These are phyloP conservation scores for Aurelia sp. DNA, from an alignment of 30 jellyfish, hydroid and myxozoan species.

Conservation along the genomic window DNA sequence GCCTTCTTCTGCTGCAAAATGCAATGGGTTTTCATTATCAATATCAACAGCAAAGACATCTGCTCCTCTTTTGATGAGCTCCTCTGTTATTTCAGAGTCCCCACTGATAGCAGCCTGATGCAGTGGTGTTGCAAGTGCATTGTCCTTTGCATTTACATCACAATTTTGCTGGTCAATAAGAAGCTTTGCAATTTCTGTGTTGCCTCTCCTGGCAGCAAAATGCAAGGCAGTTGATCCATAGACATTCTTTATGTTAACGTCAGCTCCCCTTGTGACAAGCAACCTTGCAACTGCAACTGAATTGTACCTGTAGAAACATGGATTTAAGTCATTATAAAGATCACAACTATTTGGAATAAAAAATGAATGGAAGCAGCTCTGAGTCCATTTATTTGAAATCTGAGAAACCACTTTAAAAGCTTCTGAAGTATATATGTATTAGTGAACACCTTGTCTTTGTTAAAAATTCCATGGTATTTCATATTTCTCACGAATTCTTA, in stretches of 20 bases:
- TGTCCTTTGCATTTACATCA: conserved; percentile 67
- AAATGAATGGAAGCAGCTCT: no score
- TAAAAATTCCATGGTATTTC: no score
- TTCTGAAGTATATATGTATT: no score
- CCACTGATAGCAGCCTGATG: conserved; percentile 94
- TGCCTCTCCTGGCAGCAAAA: conserved; percentile 88
- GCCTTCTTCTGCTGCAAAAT: conserved; percentile 94
- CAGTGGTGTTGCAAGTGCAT: conserved; percentile 78
- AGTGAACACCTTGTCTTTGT: no score
- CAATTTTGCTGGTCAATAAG: conserved; percentile 55
- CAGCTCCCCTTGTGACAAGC: conserved; percentile 78
- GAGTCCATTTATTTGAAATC: no score
- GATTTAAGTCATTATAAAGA: neutral
- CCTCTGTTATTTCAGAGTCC: conserved; percentile 66
- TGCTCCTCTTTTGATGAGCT: conserved; percentile 79
- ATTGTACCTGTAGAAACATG: conserved; percentile 60
- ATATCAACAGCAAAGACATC: conserved; percentile 65
- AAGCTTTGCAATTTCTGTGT: conserved; percentile 74
- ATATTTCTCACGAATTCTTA: no score
- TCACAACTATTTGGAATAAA: no score
- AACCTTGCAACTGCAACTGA: conserved; percentile 74
- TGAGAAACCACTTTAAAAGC: no score
- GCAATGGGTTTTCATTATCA: conserved; percentile 85
- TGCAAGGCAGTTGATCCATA: conserved; percentile 94
- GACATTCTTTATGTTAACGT: conserved; percentile 19